Conservation (phyloP, 2,113 vertebrate genomes). For the Aegotheles bennettii region DNA sequence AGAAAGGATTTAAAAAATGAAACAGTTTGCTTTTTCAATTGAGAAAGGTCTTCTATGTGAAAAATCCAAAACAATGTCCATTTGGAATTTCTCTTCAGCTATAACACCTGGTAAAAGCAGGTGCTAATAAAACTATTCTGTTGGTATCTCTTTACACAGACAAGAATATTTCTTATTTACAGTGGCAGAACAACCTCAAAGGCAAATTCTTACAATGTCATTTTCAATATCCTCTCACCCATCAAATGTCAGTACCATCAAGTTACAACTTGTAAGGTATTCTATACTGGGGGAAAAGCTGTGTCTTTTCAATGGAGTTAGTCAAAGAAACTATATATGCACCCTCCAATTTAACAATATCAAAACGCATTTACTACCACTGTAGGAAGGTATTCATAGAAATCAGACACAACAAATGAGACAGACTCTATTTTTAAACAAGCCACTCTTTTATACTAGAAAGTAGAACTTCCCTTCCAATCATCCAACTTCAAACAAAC, state of each 20-base stretch:
- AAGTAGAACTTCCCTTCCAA: not conserved
- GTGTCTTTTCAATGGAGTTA: not conserved
- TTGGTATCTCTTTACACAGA: not conserved
- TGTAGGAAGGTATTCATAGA: not conserved
- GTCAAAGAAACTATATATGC: not conserved
- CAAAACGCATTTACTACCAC: not conserved
- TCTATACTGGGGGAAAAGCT: not conserved
- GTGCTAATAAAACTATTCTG: not conserved
- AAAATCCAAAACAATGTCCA: not conserved
- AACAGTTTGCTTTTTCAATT: too few relatives aligned
- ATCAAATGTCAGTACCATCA: not conserved
- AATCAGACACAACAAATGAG: not conserved
- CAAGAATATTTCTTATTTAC: not conserved
- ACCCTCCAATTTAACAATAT: not conserved
- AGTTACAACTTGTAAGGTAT: not conserved
- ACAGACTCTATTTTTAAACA: not conserved
- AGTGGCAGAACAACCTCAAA: not conserved
- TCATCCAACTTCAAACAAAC: not conserved
- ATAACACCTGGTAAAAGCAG: not conserved
- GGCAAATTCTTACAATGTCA: not conserved
- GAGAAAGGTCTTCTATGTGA: not conserved
- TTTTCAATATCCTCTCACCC: not conserved
- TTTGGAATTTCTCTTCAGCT: not conserved
- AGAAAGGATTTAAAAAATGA: too few relatives aligned
- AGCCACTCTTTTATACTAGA: not conserved